phyloP scores from a whole-genome alignment of 2,113 vertebrate genomes.

The Morphnarchus princeps region DNA sequence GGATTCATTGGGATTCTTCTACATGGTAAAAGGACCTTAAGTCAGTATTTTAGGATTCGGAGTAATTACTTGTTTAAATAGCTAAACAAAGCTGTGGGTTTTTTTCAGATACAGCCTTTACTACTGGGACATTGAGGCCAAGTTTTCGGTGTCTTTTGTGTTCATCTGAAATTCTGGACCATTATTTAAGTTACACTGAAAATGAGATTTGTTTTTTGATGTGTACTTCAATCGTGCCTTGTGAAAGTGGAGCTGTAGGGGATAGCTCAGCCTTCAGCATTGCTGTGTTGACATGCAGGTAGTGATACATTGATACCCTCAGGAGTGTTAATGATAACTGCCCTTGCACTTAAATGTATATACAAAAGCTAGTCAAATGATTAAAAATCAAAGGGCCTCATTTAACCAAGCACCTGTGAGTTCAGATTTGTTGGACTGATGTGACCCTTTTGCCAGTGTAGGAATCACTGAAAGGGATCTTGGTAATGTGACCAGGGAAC shows the following conservation, averaged over 20 bases:
- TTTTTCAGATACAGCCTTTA: not conserved
- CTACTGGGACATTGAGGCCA: not conserved
- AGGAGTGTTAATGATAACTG: not conserved
- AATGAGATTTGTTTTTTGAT: not conserved
- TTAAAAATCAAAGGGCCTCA: not conserved
- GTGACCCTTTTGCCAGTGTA: not conserved
- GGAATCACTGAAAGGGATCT: not conserved
- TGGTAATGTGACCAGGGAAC: not conserved
- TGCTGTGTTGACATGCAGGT: not conserved
- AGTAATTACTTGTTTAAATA: not conserved
- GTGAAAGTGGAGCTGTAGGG: not conserved
- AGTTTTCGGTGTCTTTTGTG: not conserved
- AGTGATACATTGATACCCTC: fast-evolving
- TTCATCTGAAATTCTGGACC: not conserved
- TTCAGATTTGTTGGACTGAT: not conserved
- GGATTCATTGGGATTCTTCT: not conserved
- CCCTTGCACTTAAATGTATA: too few species aligned
- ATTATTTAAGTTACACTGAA: not conserved
- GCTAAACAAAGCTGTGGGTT: too few species aligned
- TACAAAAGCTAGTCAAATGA: not conserved
- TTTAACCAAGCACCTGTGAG: not conserved
- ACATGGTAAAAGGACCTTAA: not conserved
- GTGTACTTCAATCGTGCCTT: fast-evolving
- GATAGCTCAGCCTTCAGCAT: not conserved
- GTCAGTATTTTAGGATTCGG: not conserved